Conservation (phyloP, 2,113 vertebrate genomes). For the Heterocephalus glaber region DNA sequence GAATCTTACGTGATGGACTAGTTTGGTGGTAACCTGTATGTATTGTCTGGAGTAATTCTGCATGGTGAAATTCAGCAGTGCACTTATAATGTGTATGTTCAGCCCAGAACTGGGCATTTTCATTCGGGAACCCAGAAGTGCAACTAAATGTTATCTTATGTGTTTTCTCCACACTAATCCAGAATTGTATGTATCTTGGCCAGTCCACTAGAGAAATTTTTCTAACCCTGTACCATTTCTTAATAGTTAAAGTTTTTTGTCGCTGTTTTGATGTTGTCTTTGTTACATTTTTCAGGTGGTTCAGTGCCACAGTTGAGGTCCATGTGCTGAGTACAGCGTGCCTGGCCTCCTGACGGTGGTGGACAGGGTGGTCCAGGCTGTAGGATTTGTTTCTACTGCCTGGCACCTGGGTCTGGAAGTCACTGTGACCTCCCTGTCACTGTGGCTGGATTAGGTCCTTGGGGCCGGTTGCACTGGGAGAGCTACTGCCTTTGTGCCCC, state of each 20-base stretch:
- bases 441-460: not conserved
- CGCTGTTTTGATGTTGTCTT: not conserved
- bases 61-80: not conserved
- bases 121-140: not conserved
- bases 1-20: conserved; percentile 84
- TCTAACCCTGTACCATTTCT: not conserved
- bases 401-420: not conserved
- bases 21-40: conserved; percentile 84
- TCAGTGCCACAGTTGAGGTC: not conserved
- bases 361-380: not conserved
- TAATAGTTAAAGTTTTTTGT: not conserved
- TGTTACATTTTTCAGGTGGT: not conserved
- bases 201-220: not conserved
- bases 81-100: not conserved
- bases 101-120: not conserved
- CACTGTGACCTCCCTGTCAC: rapidly evolving
- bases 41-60: not conserved
- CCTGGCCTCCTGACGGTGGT: too few relatives aligned
- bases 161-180: not conserved
- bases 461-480: too few relatives aligned
- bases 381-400: not conserved
- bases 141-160: not conserved
- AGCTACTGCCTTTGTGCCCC: not conserved
- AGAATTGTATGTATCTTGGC: not conserved
- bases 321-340: rapidly evolving